Conservation (phyloP, 2,797 vertebrate genomes). For the Enteromius thamalakanensis region DNA sequence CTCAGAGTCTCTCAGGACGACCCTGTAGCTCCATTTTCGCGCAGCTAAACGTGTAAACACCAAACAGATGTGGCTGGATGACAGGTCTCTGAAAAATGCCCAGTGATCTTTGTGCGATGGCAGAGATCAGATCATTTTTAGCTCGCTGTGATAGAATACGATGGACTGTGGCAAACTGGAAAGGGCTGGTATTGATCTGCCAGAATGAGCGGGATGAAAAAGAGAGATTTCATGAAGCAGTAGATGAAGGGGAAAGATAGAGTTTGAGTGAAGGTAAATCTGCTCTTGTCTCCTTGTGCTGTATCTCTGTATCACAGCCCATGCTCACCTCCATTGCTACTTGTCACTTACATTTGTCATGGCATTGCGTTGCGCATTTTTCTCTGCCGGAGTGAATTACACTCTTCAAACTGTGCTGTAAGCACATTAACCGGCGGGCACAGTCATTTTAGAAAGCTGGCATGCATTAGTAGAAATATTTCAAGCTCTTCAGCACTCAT, state of each 20-base stretch:
- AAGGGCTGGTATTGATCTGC: constrained; percentile 40
- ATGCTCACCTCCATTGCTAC: constrained; percentile 48
- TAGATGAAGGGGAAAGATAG: constrained; percentile 31
- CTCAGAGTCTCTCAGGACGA: constrained; percentile 40
- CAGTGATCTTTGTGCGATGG: constrained; percentile 32
- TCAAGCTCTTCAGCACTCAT: constrained; percentile 44
- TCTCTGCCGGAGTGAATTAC: constrained; percentile 49
- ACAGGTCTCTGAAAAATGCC: constrained; percentile 38
- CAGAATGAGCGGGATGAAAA: constrained; percentile 29
- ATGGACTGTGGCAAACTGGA: constrained; percentile 42
- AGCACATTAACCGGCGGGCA: constrained; percentile 31
- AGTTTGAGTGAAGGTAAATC: constrained; percentile 44
- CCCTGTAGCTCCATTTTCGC: constrained; percentile 37
- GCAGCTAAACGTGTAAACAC: constrained; percentile 43
- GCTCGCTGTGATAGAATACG: constrained; percentile 17
- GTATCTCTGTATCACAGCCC: constrained; percentile 29
- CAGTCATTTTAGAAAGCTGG: constrained; percentile 26
- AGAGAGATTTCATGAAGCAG: constrained; percentile 32
- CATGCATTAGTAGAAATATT: constrained; percentile 18
- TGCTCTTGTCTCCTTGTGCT: constrained; percentile 31
- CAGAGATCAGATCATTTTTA: constrained; percentile 41
- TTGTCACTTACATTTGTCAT: constrained; percentile 58
- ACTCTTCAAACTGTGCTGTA: constrained; percentile 33
- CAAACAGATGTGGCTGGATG: constrained; percentile 45
- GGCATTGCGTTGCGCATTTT: constrained; percentile 25